Base-by-base conservation (phyloP, 2,888 invertebrate species). In the Oxycera nigricornis region DNA sequence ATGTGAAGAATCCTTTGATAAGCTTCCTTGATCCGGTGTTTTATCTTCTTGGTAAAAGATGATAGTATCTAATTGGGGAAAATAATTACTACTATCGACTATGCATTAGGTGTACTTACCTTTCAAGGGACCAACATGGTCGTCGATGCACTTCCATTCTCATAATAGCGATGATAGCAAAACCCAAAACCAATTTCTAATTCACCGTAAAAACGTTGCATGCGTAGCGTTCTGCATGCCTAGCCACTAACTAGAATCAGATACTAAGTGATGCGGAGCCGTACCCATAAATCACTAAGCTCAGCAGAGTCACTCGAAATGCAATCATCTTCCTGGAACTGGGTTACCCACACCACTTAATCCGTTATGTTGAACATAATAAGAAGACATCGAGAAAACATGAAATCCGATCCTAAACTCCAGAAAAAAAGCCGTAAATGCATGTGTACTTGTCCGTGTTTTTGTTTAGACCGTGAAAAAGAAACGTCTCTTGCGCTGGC, bases 371-470 rank as follows among this genome's bases (percentile, higher is more conserved):
- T 65, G 30, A 65, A 65, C 39, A 65, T 65, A 65, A 22, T 24
- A 65, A 65, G 22, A 65, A 30, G 20, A 70, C 70, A 70, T 55
- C 30, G 31, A 70, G 24, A 52, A 52, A 70, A 70, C 70, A 70
- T 70, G 70, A 70, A 70, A 70, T 52, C 70, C 52, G 52, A 70
- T 70, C 70, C 26, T 52, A 65, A 65, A 26, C 65, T 65, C 30
- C 24, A 35, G 35, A 31, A 65, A 65, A 65, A 39, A 2, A 20
- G 31, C 22, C 24, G 65, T 65, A 35, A 41, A 41, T 65, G 65
- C 39, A 39, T 65, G 65, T 17, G 35, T 65, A 55, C 35, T 65
- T 65, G 65, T 39, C 11, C 35, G 24, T 65, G 65, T 14, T 65
- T 46, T 65, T 65, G 65, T 65, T 65, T 41, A 24, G 24, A 65